Evolutionary conservation across 2,797 vertebrate genomes (phyloP).

Genomic region (Cetoscarus ocellatus): DNA sequence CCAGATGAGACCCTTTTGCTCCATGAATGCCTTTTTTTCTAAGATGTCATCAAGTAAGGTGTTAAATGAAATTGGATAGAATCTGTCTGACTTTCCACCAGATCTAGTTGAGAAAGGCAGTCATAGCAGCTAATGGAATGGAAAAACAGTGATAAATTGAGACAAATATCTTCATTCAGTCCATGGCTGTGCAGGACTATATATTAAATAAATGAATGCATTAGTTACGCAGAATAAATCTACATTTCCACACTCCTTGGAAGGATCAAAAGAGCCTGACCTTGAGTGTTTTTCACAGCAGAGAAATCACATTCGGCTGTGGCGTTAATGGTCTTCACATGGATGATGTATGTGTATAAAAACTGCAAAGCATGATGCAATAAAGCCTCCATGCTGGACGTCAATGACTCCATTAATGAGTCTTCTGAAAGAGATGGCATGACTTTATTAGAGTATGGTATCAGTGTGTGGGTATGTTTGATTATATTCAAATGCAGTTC

Average conservation of each 20-base stretch:
- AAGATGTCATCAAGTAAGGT: background rate
- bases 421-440: slow-evolving; percentile 2
- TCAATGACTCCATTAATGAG: slow-evolving; percentile 46
- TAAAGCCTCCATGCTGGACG: slow-evolving; percentile 26
- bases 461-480: slow-evolving; percentile 23
- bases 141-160: slow-evolving; percentile 31
- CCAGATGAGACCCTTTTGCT: background rate
- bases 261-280: slow-evolving; percentile 48
- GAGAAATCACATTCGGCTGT: slow-evolving; percentile 28
- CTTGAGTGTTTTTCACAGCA: slow-evolving; percentile 60
- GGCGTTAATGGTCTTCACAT: slow-evolving; percentile 28
- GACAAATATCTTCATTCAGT: slow-evolving; percentile 34
- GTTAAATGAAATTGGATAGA: slow-evolving; percentile 23
- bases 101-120: slow-evolving; percentile 30
- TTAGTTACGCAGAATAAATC: slow-evolving; percentile 54
- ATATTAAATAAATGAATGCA: slow-evolving; percentile 31
- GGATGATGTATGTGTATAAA: slow-evolving; percentile 35
- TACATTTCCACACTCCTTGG: slow-evolving; percentile 39
- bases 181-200: slow-evolving; percentile 14
- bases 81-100: background rate
- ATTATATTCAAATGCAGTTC: slow-evolving; percentile 37
- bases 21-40: background rate
- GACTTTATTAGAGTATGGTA: slow-evolving; percentile 9
- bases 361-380: slow-evolving; percentile 15
- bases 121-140: slow-evolving; percentile 28